Conservation (phyloP, 2,113 vertebrate species). For the Pedetes capensis region DNA sequence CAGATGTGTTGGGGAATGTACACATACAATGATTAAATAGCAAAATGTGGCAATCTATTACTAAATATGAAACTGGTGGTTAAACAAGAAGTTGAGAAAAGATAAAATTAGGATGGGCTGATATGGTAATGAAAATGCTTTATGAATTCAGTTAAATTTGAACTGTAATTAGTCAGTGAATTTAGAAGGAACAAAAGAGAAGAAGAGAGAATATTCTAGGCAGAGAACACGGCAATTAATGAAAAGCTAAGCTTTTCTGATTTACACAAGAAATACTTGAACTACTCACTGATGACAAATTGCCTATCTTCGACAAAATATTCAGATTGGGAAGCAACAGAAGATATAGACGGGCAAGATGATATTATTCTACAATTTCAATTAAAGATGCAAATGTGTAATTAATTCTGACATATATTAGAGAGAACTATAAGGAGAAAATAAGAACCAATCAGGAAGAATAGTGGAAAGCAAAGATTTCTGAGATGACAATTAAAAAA, state of each 20-base stretch:
- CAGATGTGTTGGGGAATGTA: too few species aligned
- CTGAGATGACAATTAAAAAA: neutral
- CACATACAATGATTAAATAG: neutral
- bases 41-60: neutral
- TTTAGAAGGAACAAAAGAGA: neutral
- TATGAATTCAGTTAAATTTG: neutral
- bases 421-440: neutral
- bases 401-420: slow-evolving; percentile 25
- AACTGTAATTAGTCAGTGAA: neutral
- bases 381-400: neutral
- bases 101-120: neutral
- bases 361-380: neutral
- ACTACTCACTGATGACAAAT: neutral
- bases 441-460: neutral
- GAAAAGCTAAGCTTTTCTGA: neutral
- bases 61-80: slow-evolving; percentile 18
- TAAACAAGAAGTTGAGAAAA: slow-evolving; percentile 27
- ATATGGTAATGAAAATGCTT: neutral
- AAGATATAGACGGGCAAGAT: neutral
- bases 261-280: neutral
- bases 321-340: neutral
- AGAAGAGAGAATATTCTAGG: neutral
- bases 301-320: neutral
- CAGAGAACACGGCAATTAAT: neutral
- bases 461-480: neutral